Percentiles rank a stretch among this genome's conserved stretches.
Evolutionary conservation across 2,113 vertebrate species (phyloP).

Genomic region (Pituophis catenifer): DNA sequence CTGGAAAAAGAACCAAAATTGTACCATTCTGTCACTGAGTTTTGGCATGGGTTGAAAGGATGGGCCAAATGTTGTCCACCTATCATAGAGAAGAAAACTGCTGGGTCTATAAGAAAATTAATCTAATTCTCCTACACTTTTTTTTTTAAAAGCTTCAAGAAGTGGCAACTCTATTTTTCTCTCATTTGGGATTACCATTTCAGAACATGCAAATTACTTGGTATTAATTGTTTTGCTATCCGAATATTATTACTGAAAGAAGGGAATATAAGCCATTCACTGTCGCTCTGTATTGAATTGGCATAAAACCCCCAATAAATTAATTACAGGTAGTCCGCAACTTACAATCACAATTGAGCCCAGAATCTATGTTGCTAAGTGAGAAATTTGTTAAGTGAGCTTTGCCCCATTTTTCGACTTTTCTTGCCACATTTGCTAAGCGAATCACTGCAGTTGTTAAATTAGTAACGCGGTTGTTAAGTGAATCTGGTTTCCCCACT

Average conservation of each 20-base stretch:
- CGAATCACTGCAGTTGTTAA: too few relatives aligned
- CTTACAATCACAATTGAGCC: too few relatives aligned
- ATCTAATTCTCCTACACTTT: not conserved
- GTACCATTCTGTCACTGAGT: not conserved
- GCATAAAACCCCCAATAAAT: not conserved
- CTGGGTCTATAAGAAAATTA: not conserved
- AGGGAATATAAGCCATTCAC: not conserved
- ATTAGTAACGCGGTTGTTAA: too few relatives aligned
- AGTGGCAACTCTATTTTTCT: not conserved
- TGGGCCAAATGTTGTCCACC: not conserved
- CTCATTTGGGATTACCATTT: not conserved
- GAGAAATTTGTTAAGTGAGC: too few relatives aligned
- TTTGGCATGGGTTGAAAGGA: not conserved
- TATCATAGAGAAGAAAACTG: not conserved
- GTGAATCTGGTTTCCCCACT: too few relatives aligned
- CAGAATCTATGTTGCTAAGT: too few relatives aligned
- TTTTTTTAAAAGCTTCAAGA: not conserved
- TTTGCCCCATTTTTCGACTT: too few relatives aligned
- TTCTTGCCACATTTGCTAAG: too few relatives aligned
- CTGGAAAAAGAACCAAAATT: not conserved
- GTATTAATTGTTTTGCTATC: not conserved
- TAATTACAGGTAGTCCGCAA: not conserved
- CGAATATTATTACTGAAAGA: not conserved
- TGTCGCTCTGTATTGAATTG: not conserved
- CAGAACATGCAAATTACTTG: not conserved